phyloP scores from a whole-genome alignment of 2,113 vertebrate genomes.

The Dolichallabes microphthalmus region DNA sequence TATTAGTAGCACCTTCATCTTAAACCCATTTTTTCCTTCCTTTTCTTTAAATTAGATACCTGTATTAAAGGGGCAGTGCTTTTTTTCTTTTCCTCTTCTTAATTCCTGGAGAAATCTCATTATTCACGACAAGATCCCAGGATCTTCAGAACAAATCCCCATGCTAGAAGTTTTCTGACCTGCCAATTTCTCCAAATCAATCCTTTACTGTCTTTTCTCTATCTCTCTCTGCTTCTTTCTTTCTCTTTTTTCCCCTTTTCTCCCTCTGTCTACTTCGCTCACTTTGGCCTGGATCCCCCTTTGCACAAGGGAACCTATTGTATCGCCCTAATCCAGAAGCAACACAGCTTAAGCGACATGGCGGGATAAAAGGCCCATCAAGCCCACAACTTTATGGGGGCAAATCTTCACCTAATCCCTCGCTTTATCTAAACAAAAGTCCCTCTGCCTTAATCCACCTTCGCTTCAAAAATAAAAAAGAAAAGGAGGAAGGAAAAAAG shows the following conservation, averaged over 20 bases:
- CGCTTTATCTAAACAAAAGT: conserved; percentile 98
- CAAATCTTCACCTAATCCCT: conserved; percentile 97
- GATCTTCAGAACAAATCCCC: conserved; percentile 67
- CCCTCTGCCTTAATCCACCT: conserved; percentile 88
- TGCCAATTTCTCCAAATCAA: conserved; percentile 64
- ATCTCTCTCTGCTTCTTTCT: conserved; percentile 17
- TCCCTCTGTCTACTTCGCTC: conserved; percentile 74
- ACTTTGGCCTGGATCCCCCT: conserved; percentile 80
- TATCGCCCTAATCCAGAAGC: conserved; percentile 91
- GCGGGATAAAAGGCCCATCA: conserved; percentile 98
- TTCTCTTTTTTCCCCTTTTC: conserved; percentile 69
- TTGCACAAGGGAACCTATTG: conserved; percentile 94
- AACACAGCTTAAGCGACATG: conserved; percentile 98
- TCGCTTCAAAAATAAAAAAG: conserved; percentile 76
- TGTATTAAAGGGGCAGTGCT: conserved; percentile 71
- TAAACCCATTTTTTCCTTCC: conserved; percentile 70
- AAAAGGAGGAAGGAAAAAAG: conserved; percentile 74
- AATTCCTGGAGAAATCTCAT: conserved; percentile 69
- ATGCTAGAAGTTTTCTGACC: conserved; percentile 73
- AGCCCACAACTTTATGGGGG: conserved; percentile 97
- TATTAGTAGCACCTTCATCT: conserved; percentile 86
- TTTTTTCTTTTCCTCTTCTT: conserved; percentile 53
- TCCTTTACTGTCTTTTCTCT: conserved; percentile 21
- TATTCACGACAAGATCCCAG: conserved; percentile 71
- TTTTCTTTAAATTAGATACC: conserved; percentile 66